These are phyloP conservation scores for Chelonus insularis DNA, from an alignment of 1,140 invertebrate species.

Conservation along the genomic window DNA sequence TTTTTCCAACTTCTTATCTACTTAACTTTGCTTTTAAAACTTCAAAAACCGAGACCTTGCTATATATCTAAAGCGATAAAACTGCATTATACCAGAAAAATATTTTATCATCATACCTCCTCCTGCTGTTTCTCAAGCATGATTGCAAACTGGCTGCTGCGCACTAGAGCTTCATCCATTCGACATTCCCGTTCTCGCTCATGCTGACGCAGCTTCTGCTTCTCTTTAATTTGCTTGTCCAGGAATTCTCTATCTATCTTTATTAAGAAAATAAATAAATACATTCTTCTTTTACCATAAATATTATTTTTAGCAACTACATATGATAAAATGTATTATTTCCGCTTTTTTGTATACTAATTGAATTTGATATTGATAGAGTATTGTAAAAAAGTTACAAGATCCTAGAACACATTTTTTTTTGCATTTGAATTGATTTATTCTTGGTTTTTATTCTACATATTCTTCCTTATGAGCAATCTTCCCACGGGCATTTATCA, in stretches of 20 bases:
- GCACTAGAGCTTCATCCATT: slow-evolving; percentile 67
- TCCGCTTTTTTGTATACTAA: too few relatives aligned
- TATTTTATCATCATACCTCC: slow-evolving; percentile 56
- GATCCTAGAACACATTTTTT: too few relatives aligned
- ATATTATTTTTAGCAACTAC: too few relatives aligned
- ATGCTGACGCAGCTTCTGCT: slow-evolving; percentile 63
- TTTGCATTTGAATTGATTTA: not conserved
- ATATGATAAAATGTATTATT: too few relatives aligned
- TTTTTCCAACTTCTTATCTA: not conserved
- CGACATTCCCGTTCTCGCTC: slow-evolving; percentile 63
- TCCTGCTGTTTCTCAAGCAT: slow-evolving; percentile 65
- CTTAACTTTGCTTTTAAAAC: not conserved
- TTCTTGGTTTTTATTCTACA: not conserved
- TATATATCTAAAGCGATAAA: not conserved
- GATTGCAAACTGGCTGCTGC: slow-evolving; percentile 66
- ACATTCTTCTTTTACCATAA: not conserved
- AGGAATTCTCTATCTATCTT: slow-evolving; percentile 78
- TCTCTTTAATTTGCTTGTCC: slow-evolving; percentile 77
- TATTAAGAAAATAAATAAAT: slow-evolving; percentile 23
- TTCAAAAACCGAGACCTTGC: too few relatives aligned
- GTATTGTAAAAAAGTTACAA: too few relatives aligned
- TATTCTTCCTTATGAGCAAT: not conserved
- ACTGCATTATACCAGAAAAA: slow-evolving; percentile 4
- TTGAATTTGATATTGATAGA: too few relatives aligned
- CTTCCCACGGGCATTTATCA: not conserved